A percentile compares a stretch with the other conserved stretches of the same genome.
phyloP scores from a whole-genome alignment of 2,113 vertebrate species.

The Archilochus colubris region DNA sequence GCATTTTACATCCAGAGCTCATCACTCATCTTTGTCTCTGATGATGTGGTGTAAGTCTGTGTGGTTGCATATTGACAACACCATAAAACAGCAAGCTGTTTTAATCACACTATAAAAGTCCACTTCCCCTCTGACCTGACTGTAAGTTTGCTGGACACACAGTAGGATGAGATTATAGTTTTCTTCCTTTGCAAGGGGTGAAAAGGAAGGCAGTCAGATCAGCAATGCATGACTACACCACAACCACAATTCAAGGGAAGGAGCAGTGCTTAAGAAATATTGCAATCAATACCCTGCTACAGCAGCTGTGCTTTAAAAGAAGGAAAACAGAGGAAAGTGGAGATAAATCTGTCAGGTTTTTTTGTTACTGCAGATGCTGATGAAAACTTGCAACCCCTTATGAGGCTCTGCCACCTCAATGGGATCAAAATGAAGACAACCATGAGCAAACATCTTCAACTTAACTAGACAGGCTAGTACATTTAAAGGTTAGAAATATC shows the following conservation, averaged over 20 bases:
- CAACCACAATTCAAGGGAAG: background rate
- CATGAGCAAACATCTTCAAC: background rate
- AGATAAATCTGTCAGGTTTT: background rate
- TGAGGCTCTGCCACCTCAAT: background rate
- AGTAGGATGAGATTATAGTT: accelerated
- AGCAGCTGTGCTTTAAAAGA: background rate
- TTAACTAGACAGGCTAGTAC: background rate
- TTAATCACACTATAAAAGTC: background rate
- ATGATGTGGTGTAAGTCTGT: background rate
- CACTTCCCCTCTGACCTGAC: background rate
- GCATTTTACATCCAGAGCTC: background rate
- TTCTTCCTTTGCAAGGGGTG: background rate
- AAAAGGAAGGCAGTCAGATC: background rate
- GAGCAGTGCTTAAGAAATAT: background rate
- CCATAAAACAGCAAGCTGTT: background rate
- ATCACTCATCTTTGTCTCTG: background rate
- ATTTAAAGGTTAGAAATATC: background rate
- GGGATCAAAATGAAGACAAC: background rate
- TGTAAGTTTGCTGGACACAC: background rate
- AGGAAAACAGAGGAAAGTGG: background rate
- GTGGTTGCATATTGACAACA: background rate
- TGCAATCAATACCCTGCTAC: background rate
- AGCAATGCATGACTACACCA: background rate
- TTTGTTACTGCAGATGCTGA: constrained; percentile 41
- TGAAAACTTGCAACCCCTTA: background rate